A percentile compares a stretch with the other conserved stretches of the same genome.
Conservation (phyloP, 2,888 invertebrate genomes). For the Cantharis flavilabris region DNA sequence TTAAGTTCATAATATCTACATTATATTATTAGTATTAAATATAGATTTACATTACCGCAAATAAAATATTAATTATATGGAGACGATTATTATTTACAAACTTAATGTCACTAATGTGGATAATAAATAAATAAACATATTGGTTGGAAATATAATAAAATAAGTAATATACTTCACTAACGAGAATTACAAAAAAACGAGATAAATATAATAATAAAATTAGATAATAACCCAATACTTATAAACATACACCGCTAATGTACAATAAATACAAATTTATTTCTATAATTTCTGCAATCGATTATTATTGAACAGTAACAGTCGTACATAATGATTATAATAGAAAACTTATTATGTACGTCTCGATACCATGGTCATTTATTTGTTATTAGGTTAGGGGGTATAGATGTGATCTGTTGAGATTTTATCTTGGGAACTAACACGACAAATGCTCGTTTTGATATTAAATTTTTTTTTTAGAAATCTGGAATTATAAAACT, state of each 20-base stretch:
- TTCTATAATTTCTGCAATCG: not conserved
- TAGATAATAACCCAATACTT: not conserved
- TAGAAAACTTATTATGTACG: slow-evolving; percentile 29
- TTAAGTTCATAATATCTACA: not conserved
- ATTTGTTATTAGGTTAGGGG: slow-evolving; percentile 27
- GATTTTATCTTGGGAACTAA: slow-evolving; percentile 32
- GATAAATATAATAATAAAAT: slow-evolving; percentile 1
- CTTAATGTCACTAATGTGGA: not conserved
- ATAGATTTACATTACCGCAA: not conserved
- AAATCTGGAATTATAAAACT: slow-evolving; percentile 15
- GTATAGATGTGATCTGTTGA: slow-evolving; percentile 27
- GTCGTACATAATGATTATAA: slow-evolving; percentile 23
- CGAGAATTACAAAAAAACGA: not conserved
- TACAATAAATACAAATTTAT: slow-evolving; percentile 1
- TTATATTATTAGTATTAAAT: not conserved
- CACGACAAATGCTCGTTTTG: slow-evolving; percentile 37
- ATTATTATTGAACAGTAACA: slow-evolving; percentile 9
- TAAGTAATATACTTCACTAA: not conserved
- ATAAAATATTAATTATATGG: not conserved
- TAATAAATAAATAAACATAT: not conserved
- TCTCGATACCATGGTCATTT: slow-evolving; percentile 28
- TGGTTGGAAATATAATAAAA: not conserved
- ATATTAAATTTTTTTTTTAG: slow-evolving; percentile 21
- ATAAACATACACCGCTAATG: not conserved
- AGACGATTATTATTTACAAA: not conserved